A percentile compares a stretch with the other conserved stretches of the same genome.
phyloP scores from a whole-genome alignment of 1,140 invertebrate species.

The Drosophila littoralis region DNA sequence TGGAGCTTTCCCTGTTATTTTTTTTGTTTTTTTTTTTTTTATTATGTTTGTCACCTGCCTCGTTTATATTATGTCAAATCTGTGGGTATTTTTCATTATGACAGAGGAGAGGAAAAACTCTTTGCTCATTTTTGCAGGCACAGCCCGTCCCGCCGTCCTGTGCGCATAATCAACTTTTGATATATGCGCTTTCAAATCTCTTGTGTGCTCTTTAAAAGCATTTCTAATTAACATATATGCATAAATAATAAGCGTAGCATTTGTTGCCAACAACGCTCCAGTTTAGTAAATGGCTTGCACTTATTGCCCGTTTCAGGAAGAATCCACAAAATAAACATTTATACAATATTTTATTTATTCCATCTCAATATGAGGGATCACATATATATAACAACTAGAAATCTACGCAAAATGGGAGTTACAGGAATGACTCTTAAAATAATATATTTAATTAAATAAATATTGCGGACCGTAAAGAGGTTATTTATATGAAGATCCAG shows the following conservation, averaged over 20 bases:
- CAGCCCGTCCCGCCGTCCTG: conserved; percentile 1
- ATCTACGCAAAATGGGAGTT: no score
- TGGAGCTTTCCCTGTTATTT: conserved; percentile 25
- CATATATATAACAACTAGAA: no score
- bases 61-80: conserved; percentile 78
- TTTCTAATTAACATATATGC: conserved; percentile 82
- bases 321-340: conserved; percentile 4
- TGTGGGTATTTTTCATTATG: conserved; percentile 68
- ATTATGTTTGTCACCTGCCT: conserved; percentile 76
- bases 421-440: no score
- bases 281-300: conserved; percentile 65
- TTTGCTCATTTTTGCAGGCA: conserved; percentile 48
- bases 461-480: no score
- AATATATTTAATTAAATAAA: no score
- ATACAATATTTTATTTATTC: not conserved
- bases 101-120: conserved; percentile 24
- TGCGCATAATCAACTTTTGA: conserved; percentile 80
- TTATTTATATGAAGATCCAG: no score
- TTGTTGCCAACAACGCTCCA: conserved; percentile 24
- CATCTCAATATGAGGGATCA: not conserved
- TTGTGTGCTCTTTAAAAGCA: conserved; percentile 76
- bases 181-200: conserved; percentile 77
- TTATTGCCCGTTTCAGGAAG: conserved; percentile 35
- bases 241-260: conserved; percentile 70
- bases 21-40: conserved; percentile 37